These are phyloP conservation scores for Lacanobia wlatinum DNA, from an alignment of 2,888 invertebrate genomes.

Conservation along the genomic window DNA sequence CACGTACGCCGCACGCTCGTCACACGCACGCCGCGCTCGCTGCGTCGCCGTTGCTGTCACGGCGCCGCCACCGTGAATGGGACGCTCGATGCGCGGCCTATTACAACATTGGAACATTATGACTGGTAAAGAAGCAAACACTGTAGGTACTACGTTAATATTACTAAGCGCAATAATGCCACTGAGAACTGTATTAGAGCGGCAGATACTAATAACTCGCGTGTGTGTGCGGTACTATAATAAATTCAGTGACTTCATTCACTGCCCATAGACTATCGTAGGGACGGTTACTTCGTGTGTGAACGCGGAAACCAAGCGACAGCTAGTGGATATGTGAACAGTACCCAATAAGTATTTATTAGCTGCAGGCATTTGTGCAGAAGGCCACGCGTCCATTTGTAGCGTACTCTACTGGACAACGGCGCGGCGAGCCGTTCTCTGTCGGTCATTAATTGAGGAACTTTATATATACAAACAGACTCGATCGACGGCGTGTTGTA, in stretches of 20 bases:
- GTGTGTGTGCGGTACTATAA: not conserved
- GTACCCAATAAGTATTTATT: slow-evolving; percentile 12
- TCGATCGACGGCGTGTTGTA: not conserved
- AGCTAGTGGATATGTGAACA: not conserved
- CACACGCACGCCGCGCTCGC: not conserved
- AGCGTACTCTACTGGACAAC: not conserved
- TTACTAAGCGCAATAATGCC: not conserved
- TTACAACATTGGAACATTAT: not conserved
- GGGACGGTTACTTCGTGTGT: not conserved
- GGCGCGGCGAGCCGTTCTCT: not conserved
- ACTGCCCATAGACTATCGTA: not conserved
- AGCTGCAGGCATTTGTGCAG: slow-evolving; percentile 18
- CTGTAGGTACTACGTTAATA: not conserved
- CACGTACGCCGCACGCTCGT: too few species aligned
- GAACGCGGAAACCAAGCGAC: slow-evolving; percentile 29
- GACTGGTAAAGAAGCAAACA: not conserved
- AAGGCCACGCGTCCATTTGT: slow-evolving; percentile 8
- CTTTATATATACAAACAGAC: not conserved
- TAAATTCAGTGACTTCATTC: not conserved
- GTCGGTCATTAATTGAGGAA: slow-evolving; percentile 12
- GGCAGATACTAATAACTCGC: not conserved
- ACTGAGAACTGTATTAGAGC: not conserved
- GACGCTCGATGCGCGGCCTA: not conserved
- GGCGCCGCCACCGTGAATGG: slow-evolving; percentile 65
- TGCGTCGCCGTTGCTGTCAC: slow-evolving; percentile 57